phyloP scores from a whole-genome alignment of 1,140 invertebrate genomes.

The Globodera rostochiensis region DNA sequence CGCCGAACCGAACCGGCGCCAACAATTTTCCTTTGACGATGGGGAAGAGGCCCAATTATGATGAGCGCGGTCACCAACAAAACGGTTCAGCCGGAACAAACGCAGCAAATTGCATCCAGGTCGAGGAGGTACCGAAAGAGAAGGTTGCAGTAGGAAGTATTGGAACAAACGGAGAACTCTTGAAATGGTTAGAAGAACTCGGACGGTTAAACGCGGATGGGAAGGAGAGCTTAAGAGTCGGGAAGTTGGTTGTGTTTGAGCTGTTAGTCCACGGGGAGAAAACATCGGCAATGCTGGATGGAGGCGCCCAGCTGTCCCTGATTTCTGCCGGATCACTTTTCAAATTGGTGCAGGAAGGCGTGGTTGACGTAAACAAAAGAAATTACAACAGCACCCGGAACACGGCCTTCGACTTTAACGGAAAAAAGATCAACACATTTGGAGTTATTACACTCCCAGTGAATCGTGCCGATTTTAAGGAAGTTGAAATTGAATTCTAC shows the following conservation, averaged over 20 bases:
- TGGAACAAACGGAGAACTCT: background rate
- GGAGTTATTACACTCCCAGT: too few relatives aligned
- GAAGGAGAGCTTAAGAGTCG: background rate
- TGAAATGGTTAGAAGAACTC: background rate
- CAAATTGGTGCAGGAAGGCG: too few relatives aligned
- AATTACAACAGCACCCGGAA: too few relatives aligned
- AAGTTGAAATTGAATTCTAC: too few relatives aligned
- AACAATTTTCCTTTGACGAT: background rate
- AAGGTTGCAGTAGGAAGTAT: background rate
- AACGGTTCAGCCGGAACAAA: background rate
- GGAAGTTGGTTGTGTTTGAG: constrained; percentile 11
- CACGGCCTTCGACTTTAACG: too few relatives aligned
- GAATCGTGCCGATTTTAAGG: too few relatives aligned
- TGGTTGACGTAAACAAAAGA: too few relatives aligned
- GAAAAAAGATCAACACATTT: too few relatives aligned
- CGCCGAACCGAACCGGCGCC: background rate
- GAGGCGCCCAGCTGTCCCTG: too few relatives aligned
- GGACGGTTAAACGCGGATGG: background rate
- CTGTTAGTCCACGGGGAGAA: background rate
- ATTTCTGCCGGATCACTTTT: too few relatives aligned
- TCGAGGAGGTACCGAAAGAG: background rate
- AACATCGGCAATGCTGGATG: too few relatives aligned
- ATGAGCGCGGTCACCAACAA: background rate
- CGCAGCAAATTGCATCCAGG: background rate
- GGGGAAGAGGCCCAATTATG: background rate